Conservation (phyloP, 1,140 invertebrate genomes). For the Temnothorax longispinosus region DNA sequence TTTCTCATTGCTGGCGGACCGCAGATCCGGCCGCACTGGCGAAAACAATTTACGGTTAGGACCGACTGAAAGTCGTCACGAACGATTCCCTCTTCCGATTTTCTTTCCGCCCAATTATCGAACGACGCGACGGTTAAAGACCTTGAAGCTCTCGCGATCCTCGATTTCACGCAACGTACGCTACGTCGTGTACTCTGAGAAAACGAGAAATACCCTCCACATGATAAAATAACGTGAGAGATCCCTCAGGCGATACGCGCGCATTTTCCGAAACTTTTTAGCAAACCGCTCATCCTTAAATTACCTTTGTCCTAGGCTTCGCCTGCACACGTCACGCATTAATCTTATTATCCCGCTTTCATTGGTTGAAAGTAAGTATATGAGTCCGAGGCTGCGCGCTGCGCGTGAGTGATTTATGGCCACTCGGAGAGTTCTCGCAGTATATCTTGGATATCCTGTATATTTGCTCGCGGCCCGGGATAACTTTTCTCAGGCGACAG, state of each 20-base stretch:
- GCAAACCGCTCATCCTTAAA: conserved; percentile 27
- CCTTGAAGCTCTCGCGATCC: neutral
- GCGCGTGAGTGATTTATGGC: conserved; percentile 56
- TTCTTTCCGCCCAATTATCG: conserved; percentile 28
- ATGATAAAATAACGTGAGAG: conserved; percentile 13
- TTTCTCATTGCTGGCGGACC: conserved; percentile 44
- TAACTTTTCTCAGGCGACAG: conserved; percentile 28
- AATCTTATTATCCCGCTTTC: conserved; percentile 59
- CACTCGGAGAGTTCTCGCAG: conserved; percentile 47
- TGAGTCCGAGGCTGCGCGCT: conserved; percentile 45
- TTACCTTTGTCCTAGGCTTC: conserved; percentile 50
- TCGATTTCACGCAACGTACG: neutral
- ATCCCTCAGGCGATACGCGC: neutral
- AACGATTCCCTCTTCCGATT: neutral
- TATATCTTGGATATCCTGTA: conserved; percentile 51
- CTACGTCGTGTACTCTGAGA: neutral
- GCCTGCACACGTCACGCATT: conserved; percentile 53
- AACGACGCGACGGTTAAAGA: neutral
- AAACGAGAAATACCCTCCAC: neutral
- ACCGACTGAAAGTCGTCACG: conserved; percentile 16
- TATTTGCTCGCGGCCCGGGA: conserved; percentile 37
- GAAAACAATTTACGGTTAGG: conserved; percentile 46
- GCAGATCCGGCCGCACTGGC: conserved; percentile 25
- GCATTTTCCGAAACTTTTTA: conserved; percentile 19
- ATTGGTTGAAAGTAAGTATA: conserved; percentile 58